phyloP scores from a whole-genome alignment of 2,797 vertebrate species.

The Leucoraja ocellata region DNA sequence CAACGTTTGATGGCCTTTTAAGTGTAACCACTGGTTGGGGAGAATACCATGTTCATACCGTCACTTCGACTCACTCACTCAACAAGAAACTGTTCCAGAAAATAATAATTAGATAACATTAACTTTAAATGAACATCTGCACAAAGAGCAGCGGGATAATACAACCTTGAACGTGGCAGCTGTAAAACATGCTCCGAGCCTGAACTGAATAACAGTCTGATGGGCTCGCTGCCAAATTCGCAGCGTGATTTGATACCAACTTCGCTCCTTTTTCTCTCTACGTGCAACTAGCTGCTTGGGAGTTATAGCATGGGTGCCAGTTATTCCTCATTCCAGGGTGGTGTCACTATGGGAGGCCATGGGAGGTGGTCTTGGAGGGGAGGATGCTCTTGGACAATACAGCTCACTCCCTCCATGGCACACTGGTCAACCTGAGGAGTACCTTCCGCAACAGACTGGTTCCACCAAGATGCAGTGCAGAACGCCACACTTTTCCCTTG shows the following conservation, averaged over 20 bases:
- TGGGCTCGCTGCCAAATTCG: not conserved
- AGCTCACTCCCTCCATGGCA: too few relatives aligned
- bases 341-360: too few relatives aligned
- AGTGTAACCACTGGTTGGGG: not conserved
- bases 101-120: not conserved
- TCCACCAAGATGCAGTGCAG: too few relatives aligned
- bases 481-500: too few relatives aligned
- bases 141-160: not conserved
- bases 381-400: too few relatives aligned
- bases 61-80: not conserved
- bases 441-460: too few relatives aligned
- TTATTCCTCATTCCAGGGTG: not conserved
- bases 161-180: conserved; percentile 13
- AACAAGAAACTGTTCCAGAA: not conserved
- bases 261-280: not conserved
- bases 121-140: not conserved
- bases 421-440: too few relatives aligned
- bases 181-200: not conserved
- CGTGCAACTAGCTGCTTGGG: not conserved
- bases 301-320: not conserved
- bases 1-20: not conserved
- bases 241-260: not conserved
- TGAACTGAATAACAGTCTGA: not conserved
- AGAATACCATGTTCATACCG: not conserved
- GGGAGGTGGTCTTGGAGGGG: too few relatives aligned